Evolutionary conservation across 2,113 vertebrate genomes (phyloP), one percentile per base, ranked within the genome.

Genomic region (Alectura lathami): DNA sequence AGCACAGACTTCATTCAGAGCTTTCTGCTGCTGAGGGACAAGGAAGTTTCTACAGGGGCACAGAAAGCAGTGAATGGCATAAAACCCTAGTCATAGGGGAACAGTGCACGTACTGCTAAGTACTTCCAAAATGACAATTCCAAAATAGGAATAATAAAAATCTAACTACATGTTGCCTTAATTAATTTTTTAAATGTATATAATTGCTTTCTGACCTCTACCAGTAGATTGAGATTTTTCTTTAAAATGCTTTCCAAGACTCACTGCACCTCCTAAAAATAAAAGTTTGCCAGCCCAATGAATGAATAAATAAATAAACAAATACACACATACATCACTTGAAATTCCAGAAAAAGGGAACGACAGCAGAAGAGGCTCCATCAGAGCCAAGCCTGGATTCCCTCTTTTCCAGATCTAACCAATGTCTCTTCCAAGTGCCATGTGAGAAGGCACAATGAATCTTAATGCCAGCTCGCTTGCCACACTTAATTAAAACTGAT

Each of bases 151-250:
- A 43, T 12, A 43, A 43, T 12, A 57, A 66, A 66, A 82, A 91
- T 82, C 36, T 84, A 76, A 82, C 70, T 82, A 56, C 36, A 26
- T 43, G 56, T 11, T 80, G 67, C 13, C 40, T 73, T 94, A 90
- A 93, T 74, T 79, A 83, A 87, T 51, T 89, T 57, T 93, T 85
- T 85, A 73, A 73, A 94, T 94, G 89, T 87, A 72, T 13, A 10
- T 48, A 88, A 94, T 73, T 91, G 70, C 53, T 95, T 91, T 64
- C 85, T 47, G 16, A 89, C 17, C 26, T 87, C 53, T 56, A 91
- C 17, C 78, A 91, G 68, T 42, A 64, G 45, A 82, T n/a, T 54
- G 27, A 29, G 51, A 27, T 17, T 16, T 29, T 5, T 54, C 30
- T 57, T 57, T 32, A 17, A 17, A 16, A 17, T 22, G 21, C 13